Conservation (phyloP, 2,888 invertebrate species). For the Minunthozetes semirufus region DNA sequence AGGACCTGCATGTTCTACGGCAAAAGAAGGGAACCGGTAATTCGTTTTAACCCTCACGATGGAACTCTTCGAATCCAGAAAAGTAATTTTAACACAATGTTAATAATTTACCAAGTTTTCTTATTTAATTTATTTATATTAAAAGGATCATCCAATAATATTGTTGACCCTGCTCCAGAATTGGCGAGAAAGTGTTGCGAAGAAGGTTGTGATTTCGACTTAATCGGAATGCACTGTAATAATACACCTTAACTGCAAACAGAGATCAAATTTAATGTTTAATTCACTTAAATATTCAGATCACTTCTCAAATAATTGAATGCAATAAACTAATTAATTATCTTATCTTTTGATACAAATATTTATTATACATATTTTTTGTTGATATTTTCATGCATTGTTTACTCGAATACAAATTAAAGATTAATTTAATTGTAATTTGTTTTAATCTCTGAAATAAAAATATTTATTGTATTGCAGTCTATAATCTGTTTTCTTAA, state of each 20-base stretch:
- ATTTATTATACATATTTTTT: too few species aligned
- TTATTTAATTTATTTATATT: not conserved
- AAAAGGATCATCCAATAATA: not conserved
- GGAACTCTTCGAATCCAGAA: not conserved
- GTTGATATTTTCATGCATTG: too few species aligned
- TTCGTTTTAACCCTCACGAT: not conserved
- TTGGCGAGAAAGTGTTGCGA: slow-evolving; percentile 14
- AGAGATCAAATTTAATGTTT: too few species aligned
- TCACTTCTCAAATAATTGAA: too few species aligned
- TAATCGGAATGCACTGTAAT: slow-evolving; percentile 14
- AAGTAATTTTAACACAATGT: not conserved
- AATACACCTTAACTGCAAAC: not conserved
- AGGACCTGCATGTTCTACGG: slow-evolving; percentile 15
- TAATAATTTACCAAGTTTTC: not conserved
- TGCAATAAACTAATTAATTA: too few species aligned
- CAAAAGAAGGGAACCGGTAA: not conserved
- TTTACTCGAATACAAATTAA: too few species aligned
- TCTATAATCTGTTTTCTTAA: too few species aligned
- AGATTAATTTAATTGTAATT: too few species aligned
- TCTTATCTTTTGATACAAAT: too few species aligned
- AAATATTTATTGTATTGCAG: too few species aligned
- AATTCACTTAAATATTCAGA: too few species aligned
- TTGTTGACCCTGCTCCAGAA: not conserved
- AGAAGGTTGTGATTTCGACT: not conserved
- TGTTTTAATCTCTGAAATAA: too few species aligned